These are phyloP conservation scores for Caiman crocodilus DNA, from an alignment of 2,797 vertebrate species.

Conservation along the genomic window DNA sequence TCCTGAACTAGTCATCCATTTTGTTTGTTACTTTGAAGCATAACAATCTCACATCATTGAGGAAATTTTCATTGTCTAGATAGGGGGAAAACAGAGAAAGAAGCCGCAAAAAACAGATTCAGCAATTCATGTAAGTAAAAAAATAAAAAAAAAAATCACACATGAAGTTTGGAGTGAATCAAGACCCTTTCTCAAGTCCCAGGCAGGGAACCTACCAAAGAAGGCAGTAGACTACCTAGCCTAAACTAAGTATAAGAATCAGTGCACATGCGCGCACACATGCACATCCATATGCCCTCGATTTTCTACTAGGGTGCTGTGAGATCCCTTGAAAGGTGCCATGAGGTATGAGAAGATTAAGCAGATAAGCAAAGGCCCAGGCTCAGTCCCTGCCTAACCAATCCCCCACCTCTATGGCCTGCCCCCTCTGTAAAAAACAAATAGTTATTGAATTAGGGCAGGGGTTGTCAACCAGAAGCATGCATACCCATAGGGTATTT, in stretches of 20 bases:
- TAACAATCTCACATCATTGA: background rate
- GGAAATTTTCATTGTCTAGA: background rate
- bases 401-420: too few species aligned
- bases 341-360: too few species aligned
- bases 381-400: too few species aligned
- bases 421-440: too few species aligned
- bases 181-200: accelerated
- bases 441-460: too few species aligned
- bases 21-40: background rate
- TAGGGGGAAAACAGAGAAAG: background rate
- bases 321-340: too few species aligned
- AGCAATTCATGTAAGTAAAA: background rate
- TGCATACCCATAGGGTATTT: too few species aligned
- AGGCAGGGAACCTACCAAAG: background rate
- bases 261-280: background rate
- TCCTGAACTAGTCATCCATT: constrained; percentile 1
- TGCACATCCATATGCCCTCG: too few species aligned
- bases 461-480: too few species aligned
- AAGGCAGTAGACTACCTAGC: background rate
- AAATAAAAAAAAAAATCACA: background rate
- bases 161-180: accelerated
- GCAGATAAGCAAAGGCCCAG: too few species aligned
- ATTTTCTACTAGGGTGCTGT: too few species aligned
- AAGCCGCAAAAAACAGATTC: background rate
- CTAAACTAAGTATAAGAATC: background rate